These are phyloP conservation scores for Latrodectus hesperus DNA, from an alignment of 2,888 invertebrate genomes.

Conservation along the genomic window DNA sequence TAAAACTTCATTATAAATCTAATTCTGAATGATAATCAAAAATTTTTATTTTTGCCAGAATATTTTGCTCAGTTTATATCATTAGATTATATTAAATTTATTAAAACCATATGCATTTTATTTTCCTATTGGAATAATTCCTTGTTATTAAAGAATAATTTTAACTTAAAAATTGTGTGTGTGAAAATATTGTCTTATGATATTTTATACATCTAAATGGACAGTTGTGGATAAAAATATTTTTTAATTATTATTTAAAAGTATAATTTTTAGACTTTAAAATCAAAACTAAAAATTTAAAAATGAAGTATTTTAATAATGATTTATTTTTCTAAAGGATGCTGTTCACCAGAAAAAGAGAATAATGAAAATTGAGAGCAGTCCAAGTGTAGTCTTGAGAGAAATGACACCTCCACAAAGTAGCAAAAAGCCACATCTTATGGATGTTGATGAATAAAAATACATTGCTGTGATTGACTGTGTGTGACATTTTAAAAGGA, in stretches of 20 bases:
- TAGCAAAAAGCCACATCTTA: slow-evolving; percentile 25
- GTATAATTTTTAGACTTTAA: background rate
- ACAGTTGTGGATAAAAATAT: background rate
- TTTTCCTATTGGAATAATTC: background rate
- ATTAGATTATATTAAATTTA: too few relatives aligned
- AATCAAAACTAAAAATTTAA: background rate
- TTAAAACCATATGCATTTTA: too few relatives aligned
- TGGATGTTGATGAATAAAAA: background rate
- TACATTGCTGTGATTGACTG: too few relatives aligned
- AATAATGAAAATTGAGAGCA: slow-evolving; percentile 13
- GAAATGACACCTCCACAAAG: slow-evolving; percentile 57
- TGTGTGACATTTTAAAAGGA: background rate
- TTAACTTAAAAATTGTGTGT: background rate
- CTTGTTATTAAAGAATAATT: background rate
- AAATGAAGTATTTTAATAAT: background rate
- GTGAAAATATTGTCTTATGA: too few relatives aligned
- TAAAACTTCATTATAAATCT: too few relatives aligned
- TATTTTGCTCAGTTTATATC: too few relatives aligned
- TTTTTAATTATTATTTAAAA: background rate
- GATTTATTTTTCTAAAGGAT: slow-evolving; percentile 33
- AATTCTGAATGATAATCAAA: too few relatives aligned
- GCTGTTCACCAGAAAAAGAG: slow-evolving; percentile 30
- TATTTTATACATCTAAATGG: too few relatives aligned
- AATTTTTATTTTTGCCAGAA: too few relatives aligned
- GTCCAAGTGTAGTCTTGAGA: slow-evolving; percentile 38